Conservation (phyloP, 2,113 vertebrate genomes). For the Suncus etruscus region DNA sequence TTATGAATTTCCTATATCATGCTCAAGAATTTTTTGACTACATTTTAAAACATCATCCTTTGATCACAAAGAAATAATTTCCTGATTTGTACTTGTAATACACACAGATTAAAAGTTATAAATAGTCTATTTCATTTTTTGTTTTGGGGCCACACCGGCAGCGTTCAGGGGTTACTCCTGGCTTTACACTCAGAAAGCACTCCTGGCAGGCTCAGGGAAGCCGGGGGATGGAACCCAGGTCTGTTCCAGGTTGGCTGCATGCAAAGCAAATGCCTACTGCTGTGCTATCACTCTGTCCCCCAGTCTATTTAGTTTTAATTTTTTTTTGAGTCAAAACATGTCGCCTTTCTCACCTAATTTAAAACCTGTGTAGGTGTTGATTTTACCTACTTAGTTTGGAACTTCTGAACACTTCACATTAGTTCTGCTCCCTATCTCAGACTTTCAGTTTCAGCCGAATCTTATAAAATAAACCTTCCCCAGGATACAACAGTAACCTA, state of each 20-base stretch:
- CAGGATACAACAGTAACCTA: not conserved
- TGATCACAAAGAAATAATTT: not conserved
- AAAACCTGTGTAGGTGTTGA: not conserved
- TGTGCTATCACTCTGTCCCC: too few species aligned
- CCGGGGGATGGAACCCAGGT: too few species aligned
- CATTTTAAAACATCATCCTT: not conserved
- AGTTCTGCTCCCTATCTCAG: not conserved
- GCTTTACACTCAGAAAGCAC: too few species aligned
- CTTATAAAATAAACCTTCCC: not conserved
- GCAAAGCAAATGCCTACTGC: too few species aligned
- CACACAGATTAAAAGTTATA: not conserved
- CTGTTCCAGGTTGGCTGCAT: too few species aligned
- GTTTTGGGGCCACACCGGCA: too few species aligned
- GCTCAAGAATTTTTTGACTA: not conserved
- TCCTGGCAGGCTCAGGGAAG: too few species aligned
- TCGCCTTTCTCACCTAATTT: not conserved
- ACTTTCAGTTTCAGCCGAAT: conserved; percentile 5
- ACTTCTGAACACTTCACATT: not conserved
- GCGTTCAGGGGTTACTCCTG: too few species aligned
- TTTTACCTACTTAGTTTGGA: conserved; percentile 30
- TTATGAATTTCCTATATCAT: not conserved
- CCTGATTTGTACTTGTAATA: not conserved
- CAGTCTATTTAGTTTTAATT: conserved; percentile 22
- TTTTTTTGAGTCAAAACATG: not conserved
- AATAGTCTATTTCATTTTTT: conserved; percentile 23